phyloP scores from a whole-genome alignment of 2,113 vertebrate genomes.

The Python bivittatus region DNA sequence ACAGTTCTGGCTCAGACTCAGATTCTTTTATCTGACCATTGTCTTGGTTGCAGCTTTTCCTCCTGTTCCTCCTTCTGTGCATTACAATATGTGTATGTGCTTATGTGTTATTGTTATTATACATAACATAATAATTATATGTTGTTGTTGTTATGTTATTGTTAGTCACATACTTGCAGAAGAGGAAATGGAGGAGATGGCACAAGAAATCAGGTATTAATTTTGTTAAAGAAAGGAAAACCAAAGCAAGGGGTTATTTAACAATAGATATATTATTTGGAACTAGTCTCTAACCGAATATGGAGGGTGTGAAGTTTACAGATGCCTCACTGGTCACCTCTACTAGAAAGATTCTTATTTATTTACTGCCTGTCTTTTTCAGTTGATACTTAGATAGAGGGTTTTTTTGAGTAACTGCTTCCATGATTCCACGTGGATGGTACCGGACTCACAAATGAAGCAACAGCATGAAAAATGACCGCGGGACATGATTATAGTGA shows the following conservation, averaged over 20 bases:
- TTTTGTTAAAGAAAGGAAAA: background rate
- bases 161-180: background rate
- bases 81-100: background rate
- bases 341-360: constrained; percentile 35
- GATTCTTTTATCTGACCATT: background rate
- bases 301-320: background rate
- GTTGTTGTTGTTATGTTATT: background rate
- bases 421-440: constrained; percentile 19
- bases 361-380: constrained; percentile 32
- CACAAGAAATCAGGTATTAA: background rate
- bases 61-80: background rate
- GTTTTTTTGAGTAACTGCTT: constrained; percentile 37
- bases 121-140: background rate
- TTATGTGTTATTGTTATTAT: background rate
- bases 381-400: constrained; percentile 5
- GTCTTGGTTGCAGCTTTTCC: background rate
- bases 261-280: background rate
- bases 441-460: constrained; percentile 47
- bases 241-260: background rate
- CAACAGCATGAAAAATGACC: constrained; percentile 45
- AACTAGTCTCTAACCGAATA: background rate
- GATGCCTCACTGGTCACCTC: background rate
- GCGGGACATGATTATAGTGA: constrained; percentile 41
- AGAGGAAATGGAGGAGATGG: background rate
- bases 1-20: background rate